phyloP scores from a whole-genome alignment of 2,113 vertebrate genomes.

The Crotophaga sulcirostris region DNA sequence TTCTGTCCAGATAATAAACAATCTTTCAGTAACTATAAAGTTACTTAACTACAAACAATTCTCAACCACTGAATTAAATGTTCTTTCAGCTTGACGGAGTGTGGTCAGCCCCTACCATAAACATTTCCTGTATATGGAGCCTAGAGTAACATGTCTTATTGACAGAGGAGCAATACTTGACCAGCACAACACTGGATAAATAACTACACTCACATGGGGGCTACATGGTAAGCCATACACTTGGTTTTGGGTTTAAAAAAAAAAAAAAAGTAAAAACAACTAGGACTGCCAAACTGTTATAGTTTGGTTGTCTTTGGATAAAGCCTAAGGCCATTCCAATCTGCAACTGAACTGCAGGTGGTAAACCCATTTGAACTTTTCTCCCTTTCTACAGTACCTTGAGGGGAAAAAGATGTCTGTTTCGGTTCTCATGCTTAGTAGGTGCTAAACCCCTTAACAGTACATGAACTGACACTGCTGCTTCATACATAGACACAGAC shows the following conservation, averaged over 20 bases:
- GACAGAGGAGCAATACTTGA: neutral
- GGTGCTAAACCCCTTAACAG: neutral
- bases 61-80: neutral
- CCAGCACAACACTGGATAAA: neutral
- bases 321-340: neutral
- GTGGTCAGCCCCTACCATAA: neutral
- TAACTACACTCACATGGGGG: neutral
- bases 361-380: neutral
- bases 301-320: neutral
- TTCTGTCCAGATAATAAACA: slow-evolving; percentile 52
- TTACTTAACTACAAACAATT: neutral
- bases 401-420: neutral
- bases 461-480: neutral
- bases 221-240: neutral
- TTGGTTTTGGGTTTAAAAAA: neutral
- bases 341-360: neutral
- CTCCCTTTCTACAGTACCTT: neutral
- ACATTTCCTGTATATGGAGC: neutral
- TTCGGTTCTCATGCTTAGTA: neutral
- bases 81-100: neutral
- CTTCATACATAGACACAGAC: neutral
- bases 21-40: neutral
- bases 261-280: neutral
- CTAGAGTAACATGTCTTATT: neutral
- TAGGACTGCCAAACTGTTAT: neutral